Evolutionary conservation across 53 echinoderm and acorn worm genomes (phyloP).

Genomic region (Patiria pectinifera): DNA sequence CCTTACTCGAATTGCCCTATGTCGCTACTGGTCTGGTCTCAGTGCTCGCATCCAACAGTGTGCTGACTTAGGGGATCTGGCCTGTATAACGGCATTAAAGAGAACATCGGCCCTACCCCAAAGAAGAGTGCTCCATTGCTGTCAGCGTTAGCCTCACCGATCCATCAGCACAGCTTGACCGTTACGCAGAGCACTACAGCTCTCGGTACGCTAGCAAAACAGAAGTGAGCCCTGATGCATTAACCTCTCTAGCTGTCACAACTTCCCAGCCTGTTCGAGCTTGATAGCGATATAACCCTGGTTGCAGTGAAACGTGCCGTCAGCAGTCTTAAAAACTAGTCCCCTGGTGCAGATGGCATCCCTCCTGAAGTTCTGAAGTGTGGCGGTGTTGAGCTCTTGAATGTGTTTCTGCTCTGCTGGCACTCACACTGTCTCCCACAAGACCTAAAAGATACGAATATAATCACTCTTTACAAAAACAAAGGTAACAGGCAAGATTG

Average conservation of each 20-base stretch:
- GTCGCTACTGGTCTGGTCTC: slow-evolving; percentile 22
- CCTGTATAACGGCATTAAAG: slow-evolving; percentile 29
- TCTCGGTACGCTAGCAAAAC: slow-evolving; percentile 12
- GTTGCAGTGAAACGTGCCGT: slow-evolving; percentile 46
- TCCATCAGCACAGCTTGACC: slow-evolving; percentile 31
- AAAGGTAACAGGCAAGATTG: slow-evolving; percentile 34
- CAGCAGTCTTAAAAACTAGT: slow-evolving; percentile 20
- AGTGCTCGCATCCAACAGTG: slow-evolving; percentile 30
- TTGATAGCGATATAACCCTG: slow-evolving; percentile 28
- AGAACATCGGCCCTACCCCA: slow-evolving; percentile 38
- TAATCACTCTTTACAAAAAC: slow-evolving; percentile 44
- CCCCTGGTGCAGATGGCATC: slow-evolving; percentile 36
- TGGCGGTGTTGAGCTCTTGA: slow-evolving; percentile 29
- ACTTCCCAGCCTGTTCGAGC: slow-evolving; percentile 28
- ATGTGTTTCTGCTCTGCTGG: slow-evolving; percentile 17
- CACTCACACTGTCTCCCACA: neutral
- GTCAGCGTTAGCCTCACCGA: slow-evolving; percentile 24
- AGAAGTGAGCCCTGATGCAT: slow-evolving; percentile 21
- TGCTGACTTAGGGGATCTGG: slow-evolving; percentile 40
- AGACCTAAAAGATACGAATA: slow-evolving; percentile 38
- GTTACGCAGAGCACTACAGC: slow-evolving; percentile 38
- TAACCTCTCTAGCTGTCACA: slow-evolving; percentile 6
- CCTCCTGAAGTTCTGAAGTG: slow-evolving; percentile 28
- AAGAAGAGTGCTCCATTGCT: slow-evolving; percentile 48
- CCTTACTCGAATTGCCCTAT: slow-evolving; percentile 1